Base-by-base conservation (phyloP, 1,140 invertebrate species). In the Halesus radiatus region DNA sequence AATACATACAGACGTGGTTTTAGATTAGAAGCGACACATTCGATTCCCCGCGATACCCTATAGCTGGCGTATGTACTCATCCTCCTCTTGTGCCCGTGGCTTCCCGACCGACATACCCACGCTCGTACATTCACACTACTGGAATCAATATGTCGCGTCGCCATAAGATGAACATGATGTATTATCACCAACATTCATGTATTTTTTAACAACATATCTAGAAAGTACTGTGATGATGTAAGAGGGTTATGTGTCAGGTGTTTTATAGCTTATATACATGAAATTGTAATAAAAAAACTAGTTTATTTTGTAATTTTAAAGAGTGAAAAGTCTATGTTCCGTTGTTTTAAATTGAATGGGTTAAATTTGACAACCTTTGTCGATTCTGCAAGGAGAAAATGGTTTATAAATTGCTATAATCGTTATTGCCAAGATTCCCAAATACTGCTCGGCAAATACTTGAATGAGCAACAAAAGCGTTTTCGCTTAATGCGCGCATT, bases 1-100 rank as follows among this genome's bases (percentile, higher is more conserved):
- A 82, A 82, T 82, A 79, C 60, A 53, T 82, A 82, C 50, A 60
- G 58, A 78, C 75, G 66, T 56, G 75, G 68, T 80, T 78, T 78
- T 60, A 82, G 78, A 80, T 78, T 78, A 80, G 79, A 78, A 45
- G 58, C 74, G 81, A 82, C 78, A 80, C 56, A 73, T 82, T 82
- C 81, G 81, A 82, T 82, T 80, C 76, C 74, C 68, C 16, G 32
- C n/a, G 29, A 68, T 68, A 68, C 64, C 29, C 23, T 29, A 68
- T 68, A 68, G 5, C 64, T 29, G 37, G 26, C 50, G 5, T 32
- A 32, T 0, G 32, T 32, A 32, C 32, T 32, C 4, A 7, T 3
- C 7, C 32, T 32, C 5, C 32, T 32, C 32, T 32, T 32, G 32
- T 45, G 1, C 37, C 10, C 8, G 4, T 37, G 32, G 7, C 32